Evolutionary conservation across 35 echinoderm and acorn worm species (phyloP).

Genomic region (Chiridota heheva): DNA sequence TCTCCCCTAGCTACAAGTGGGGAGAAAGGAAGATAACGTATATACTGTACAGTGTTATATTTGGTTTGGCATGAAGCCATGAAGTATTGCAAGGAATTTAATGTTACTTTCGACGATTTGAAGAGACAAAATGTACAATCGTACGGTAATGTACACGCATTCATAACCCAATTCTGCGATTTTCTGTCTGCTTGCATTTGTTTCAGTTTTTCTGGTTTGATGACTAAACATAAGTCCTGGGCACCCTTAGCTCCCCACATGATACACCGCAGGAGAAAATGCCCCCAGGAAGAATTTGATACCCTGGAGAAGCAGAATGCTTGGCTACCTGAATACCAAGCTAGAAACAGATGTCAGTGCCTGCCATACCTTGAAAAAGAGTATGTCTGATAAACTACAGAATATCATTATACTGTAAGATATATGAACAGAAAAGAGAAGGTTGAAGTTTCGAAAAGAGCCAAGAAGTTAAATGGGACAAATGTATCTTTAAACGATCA

Average conservation of each 20-base stretch:
- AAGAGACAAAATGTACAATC: no score
- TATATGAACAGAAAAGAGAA: conserved; percentile 1
- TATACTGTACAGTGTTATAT: no score
- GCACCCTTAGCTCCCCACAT: neutral
- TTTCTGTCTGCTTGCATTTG: no score
- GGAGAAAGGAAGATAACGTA: no score
- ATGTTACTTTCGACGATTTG: no score
- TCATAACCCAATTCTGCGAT: no score
- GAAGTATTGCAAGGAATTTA: no score
- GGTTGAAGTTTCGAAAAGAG: conserved; percentile 1
- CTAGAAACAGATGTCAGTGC: neutral
- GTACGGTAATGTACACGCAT: no score
- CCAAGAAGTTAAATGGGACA: neutral
- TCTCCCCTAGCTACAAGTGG: no score
- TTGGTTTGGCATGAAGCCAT: no score
- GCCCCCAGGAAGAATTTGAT: neutral
- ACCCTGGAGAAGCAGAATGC: neutral
- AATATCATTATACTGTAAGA: neutral
- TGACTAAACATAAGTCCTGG: conserved; percentile 5
- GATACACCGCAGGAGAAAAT: neutral
- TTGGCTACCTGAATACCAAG: neutral
- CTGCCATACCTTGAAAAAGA: neutral
- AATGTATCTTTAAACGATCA: neutral
- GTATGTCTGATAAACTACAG: neutral
- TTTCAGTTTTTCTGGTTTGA: conserved; percentile 1